These are phyloP conservation scores for Peromyscus leucopus DNA, from an alignment of 2,113 vertebrate genomes.

Conservation along the genomic window DNA sequence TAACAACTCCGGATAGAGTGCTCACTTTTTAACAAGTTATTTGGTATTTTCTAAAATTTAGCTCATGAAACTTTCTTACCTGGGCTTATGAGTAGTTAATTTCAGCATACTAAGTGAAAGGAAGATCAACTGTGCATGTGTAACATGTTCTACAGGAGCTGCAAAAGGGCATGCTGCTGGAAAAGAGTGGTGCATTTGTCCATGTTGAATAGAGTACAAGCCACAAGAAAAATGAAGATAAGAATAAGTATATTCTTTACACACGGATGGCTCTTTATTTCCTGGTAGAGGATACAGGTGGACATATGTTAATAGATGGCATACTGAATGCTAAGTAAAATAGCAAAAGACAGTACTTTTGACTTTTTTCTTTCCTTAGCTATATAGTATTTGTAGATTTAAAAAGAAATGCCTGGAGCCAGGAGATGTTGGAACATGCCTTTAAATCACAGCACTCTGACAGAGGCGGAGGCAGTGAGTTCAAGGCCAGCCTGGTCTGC, in stretches of 20 bases:
- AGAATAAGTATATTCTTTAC: neutral
- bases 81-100: no score
- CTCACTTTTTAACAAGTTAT: neutral
- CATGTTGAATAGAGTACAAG: neutral
- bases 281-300: neutral
- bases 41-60: neutral
- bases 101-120: neutral
- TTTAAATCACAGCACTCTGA: neutral
- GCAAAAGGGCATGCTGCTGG: neutral
- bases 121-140: neutral
- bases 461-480: neutral
- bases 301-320: rapidly evolving
- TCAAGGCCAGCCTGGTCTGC: neutral
- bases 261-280: neutral
- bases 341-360: neutral
- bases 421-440: neutral
- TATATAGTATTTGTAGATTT: neutral
- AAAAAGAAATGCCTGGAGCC: neutral
- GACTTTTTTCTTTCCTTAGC: neutral
- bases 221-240: neutral
- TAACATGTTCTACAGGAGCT: neutral
- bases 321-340: neutral
- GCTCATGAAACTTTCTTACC: neutral
- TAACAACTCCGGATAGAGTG: neutral
- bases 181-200: neutral